These are phyloP conservation scores for Dryocosmus kuriphilus DNA, from an alignment of 2,888 invertebrate species.

Conservation along the genomic window DNA sequence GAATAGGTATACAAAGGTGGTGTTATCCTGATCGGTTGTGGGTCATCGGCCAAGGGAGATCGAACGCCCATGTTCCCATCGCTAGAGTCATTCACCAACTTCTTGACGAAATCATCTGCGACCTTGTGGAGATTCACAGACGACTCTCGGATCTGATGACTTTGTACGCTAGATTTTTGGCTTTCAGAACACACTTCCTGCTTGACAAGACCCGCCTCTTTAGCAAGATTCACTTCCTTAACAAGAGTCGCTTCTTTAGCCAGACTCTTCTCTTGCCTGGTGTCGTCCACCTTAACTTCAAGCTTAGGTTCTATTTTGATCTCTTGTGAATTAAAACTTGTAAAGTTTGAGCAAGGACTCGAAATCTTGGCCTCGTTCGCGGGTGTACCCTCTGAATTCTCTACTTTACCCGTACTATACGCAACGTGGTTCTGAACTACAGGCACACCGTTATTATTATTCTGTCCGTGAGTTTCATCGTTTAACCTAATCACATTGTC, in stretches of 20 bases:
- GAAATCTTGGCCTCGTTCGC: slow-evolving; percentile 27
- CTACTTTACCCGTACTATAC: slow-evolving; percentile 66
- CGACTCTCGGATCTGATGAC: slow-evolving; percentile 63
- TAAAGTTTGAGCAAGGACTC: slow-evolving; percentile 39
- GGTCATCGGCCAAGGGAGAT: slow-evolving; percentile 78
- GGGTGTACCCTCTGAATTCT: slow-evolving; percentile 48
- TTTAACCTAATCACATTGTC: slow-evolving; percentile 62
- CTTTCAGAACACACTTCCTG: slow-evolving; percentile 62
- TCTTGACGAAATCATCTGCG: slow-evolving; percentile 71
- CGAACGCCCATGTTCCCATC: slow-evolving; percentile 67
- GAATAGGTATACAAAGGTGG: slow-evolving; percentile 89
- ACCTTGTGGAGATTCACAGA: slow-evolving; percentile 65
- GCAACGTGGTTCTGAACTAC: slow-evolving; percentile 72
- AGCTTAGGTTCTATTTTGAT: slow-evolving; percentile 52
- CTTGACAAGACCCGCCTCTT: slow-evolving; percentile 38
- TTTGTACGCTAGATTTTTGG: slow-evolving; percentile 72
- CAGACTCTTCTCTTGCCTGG: slow-evolving; percentile 57
- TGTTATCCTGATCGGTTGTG: slow-evolving; percentile 85
- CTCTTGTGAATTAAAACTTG: slow-evolving; percentile 34
- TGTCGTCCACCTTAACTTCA: slow-evolving; percentile 58
- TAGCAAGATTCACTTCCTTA: neutral
- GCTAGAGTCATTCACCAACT: slow-evolving; percentile 60
- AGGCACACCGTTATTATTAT: slow-evolving; percentile 71
- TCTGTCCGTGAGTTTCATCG: slow-evolving; percentile 67
- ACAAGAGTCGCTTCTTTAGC: neutral